Percentiles rank a stretch among this genome's conserved stretches.
phyloP scores from a whole-genome alignment of 2,113 vertebrate species.

The Parus major region DNA sequence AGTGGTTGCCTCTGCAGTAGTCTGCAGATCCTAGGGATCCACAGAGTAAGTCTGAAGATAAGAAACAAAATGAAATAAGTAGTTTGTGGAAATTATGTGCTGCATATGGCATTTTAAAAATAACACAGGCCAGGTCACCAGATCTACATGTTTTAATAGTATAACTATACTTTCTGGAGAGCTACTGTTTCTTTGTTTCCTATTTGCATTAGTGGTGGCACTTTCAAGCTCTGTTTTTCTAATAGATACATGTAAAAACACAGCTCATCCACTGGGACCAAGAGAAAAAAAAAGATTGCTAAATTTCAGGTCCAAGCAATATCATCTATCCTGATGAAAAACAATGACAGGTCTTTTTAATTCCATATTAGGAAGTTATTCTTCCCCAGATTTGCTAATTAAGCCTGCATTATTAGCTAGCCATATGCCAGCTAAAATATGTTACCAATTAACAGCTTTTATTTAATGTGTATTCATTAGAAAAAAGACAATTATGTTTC shows the following conservation, averaged over 20 bases:
- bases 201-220: background rate
- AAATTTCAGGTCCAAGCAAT: constrained; percentile 15
- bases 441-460: constrained; percentile 41
- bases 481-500: background rate
- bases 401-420: constrained; percentile 81
- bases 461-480: background rate
- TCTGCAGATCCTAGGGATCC: background rate
- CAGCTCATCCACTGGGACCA: background rate
- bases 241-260: background rate
- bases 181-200: background rate
- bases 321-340: constrained; percentile 40
- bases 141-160: background rate
- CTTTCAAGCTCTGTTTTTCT: background rate
- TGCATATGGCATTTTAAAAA: background rate
- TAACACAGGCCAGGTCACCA: background rate
- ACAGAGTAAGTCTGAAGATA: background rate
- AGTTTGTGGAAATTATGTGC: background rate
- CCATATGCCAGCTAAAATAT: constrained; percentile 81
- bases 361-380: constrained; percentile 40
- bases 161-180: background rate
- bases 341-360: constrained; percentile 41
- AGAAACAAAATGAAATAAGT: background rate
- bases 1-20: background rate
- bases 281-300: background rate
- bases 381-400: constrained; percentile 57